Percentiles rank a stretch among this genome's conserved stretches.
phyloP scores from a whole-genome alignment of 2,888 invertebrate species.

The Eremobia ochroleuca region DNA sequence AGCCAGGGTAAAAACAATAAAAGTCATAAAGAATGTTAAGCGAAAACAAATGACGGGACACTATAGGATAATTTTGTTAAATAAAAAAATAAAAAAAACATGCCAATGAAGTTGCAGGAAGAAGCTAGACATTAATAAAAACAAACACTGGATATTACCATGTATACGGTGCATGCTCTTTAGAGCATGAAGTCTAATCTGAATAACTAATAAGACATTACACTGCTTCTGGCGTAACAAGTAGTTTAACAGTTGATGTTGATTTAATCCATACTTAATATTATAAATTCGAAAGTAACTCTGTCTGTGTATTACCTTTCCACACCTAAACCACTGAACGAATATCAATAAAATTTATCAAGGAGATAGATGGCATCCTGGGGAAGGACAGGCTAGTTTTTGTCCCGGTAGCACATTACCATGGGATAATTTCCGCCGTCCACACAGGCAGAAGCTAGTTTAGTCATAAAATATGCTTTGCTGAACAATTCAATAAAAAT shows the following conservation, averaged over 20 bases:
- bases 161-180: background rate
- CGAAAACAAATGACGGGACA: no score
- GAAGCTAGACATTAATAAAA: background rate
- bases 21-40: no score
- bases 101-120: no score
- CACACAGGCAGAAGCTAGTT: background rate
- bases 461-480: background rate
- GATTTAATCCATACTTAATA: background rate
- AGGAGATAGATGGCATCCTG: background rate
- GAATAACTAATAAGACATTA: background rate
- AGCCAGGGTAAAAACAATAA: no score
- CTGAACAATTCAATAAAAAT: background rate
- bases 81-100: no score
- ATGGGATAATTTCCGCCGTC: background rate
- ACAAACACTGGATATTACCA: conserved; percentile 5
- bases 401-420: background rate
- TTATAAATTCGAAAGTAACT: background rate
- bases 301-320: background rate
- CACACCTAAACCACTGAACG: background rate
- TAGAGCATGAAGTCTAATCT: conserved; percentile 6
- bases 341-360: background rate
- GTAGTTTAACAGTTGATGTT: background rate
- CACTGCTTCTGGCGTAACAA: background rate
- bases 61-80: no score
- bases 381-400: background rate